phyloP scores from a whole-genome alignment of 2,113 vertebrate species.

The Pseudolaguvia tuberculata region DNA sequence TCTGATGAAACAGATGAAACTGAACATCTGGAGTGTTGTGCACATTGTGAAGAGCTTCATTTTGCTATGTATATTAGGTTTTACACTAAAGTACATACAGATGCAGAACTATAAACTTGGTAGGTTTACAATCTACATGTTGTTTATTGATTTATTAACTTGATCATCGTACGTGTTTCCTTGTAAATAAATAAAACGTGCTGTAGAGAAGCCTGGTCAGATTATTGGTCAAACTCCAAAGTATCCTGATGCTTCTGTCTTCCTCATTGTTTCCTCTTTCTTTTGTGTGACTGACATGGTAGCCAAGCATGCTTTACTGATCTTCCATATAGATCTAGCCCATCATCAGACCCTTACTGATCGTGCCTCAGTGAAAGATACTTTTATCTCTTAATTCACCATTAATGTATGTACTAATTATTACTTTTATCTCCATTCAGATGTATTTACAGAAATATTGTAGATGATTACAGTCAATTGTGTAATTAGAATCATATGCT shows the following conservation, averaged over 20 bases:
- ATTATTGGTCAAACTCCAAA: constrained; percentile 6
- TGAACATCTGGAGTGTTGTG: background rate
- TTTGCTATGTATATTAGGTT: background rate
- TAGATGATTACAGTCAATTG: background rate
- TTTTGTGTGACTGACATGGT: background rate
- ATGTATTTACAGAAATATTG: background rate
- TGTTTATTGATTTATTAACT: too few relatives aligned
- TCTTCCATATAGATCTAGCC: background rate
- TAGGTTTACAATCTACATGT: too few relatives aligned
- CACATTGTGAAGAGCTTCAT: background rate
- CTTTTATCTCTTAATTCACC: background rate
- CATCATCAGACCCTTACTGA: background rate
- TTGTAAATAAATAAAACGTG: constrained; percentile 10
- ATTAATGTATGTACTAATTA: constrained; percentile 5
- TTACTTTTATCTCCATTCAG: background rate
- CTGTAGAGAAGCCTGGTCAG: too few relatives aligned
- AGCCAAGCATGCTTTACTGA: background rate
- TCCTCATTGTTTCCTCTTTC: background rate
- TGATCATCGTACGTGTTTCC: background rate
- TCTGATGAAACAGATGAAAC: background rate
- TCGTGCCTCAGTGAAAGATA: background rate
- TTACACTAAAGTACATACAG: background rate
- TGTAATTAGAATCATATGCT: background rate
- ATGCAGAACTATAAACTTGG: background rate
- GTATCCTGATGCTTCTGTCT: background rate